phyloP scores from a whole-genome alignment of 2,888 invertebrate species.

The Phengaris alcon region DNA sequence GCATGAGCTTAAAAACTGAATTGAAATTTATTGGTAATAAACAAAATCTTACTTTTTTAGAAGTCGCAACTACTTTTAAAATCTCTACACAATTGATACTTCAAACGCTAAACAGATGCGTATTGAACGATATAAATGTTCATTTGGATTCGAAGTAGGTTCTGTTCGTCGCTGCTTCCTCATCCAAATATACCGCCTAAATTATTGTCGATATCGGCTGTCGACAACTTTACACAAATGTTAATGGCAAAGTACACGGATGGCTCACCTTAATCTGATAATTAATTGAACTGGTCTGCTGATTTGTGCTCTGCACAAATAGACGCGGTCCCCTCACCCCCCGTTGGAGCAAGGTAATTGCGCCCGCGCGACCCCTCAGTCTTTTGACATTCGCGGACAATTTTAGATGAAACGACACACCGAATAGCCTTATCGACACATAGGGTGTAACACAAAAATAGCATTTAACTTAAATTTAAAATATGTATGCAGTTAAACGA shows the following conservation, averaged over 20 bases:
- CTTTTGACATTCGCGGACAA: slow-evolving; percentile 77
- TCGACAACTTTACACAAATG: slow-evolving; percentile 54
- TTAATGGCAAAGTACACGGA: slow-evolving; percentile 61
- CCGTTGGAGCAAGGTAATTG: slow-evolving; percentile 49
- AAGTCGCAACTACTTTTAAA: neutral
- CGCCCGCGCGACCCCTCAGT: slow-evolving; percentile 68
- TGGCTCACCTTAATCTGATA: slow-evolving; percentile 78
- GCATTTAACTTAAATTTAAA: slow-evolving; percentile 52
- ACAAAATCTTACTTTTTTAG: neutral
- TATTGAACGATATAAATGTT: slow-evolving; percentile 9
- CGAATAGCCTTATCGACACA: slow-evolving; percentile 64
- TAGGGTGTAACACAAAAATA: slow-evolving; percentile 51
- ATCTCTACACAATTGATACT: neutral
- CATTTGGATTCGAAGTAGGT: slow-evolving; percentile 12
- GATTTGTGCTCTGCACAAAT: slow-evolving; percentile 77
- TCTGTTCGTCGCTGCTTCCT: slow-evolving; percentile 33
- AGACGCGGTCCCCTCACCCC: slow-evolving; percentile 57
- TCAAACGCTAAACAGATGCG: slow-evolving; percentile 22
- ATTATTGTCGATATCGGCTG: slow-evolving; percentile 48
- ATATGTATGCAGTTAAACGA: slow-evolving; percentile 27
- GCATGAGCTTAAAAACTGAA: too few species aligned
- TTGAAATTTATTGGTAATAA: neutral
- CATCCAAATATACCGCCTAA: slow-evolving; percentile 41
- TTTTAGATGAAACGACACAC: slow-evolving; percentile 73
- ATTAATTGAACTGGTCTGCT: slow-evolving; percentile 77